Base-by-base conservation (phyloP, 2,113 vertebrate species). In the Aplodontia rufa region DNA sequence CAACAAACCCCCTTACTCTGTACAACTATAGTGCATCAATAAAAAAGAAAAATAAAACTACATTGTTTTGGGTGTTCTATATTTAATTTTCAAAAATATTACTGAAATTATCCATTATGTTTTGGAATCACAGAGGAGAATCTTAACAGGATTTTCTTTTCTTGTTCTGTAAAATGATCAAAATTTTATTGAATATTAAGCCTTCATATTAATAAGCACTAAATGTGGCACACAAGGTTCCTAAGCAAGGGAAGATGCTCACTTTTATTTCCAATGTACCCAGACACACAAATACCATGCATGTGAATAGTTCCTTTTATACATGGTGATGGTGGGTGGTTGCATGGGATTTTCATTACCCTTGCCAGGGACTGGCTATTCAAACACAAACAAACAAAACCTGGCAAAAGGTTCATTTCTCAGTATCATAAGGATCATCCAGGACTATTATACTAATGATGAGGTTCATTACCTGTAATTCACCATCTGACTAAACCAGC, bases 21-120 rank as follows among this genome's bases (percentile, higher is more conserved):
- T n/a, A n/a, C n/a, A n/a, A n/a, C n/a, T n/a, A n/a, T n/a, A n/a
- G n/a, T n/a, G n/a, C n/a, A n/a, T n/a, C n/a, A n/a, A n/a, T n/a
- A n/a, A n/a, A n/a, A n/a, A n/a, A n/a, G n/a, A n/a, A n/a, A n/a
- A n/a, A n/a, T n/a, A n/a, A n/a, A 49, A 14, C 13, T 69, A 16
- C 11, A 47, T 53, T 82, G 32, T 9, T 55, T 76, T 75, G 5
- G 16, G 26, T 74, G 1, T 8, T 37, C 13, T 87, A 6, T 1
- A 74, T 62, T 93, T 83, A 86, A n/a, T 45, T 82, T 95, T 82
- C 51, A 76, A 87, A 95, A 90, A 22, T 75, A 40, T 86, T 49
- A 42, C 0, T 5, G 51, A 82, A 85, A 1, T 60, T 1, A 17
- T 76, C 4, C 42, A 12, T 69, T 82, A 66, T 20, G 6, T 28